Evolutionary conservation across 2,888 invertebrate species (phyloP).

Genomic region (Platycnemis pennipes): DNA sequence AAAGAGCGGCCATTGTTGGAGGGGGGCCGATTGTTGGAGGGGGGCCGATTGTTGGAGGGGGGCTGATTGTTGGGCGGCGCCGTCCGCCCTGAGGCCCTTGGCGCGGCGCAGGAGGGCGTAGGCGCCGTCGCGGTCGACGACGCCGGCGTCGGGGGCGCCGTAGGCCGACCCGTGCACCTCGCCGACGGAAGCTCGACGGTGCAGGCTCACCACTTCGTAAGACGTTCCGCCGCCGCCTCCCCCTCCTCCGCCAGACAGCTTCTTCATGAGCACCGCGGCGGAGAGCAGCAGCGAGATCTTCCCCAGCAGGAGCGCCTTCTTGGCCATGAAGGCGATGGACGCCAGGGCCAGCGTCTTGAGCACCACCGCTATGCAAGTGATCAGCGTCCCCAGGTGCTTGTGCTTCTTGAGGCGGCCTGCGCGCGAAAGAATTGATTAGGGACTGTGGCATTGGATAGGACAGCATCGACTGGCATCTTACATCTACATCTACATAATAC

Average conservation of each 20-base stretch:
- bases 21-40: background rate
- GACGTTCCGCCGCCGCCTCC: constrained; percentile 58
- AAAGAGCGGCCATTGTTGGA: background rate
- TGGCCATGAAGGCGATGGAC: constrained; percentile 48
- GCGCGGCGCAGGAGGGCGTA: constrained; percentile 78
- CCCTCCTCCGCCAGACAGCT: constrained; percentile 26
- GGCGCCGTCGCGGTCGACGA: constrained; percentile 46
- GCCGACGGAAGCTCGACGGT: constrained; percentile 49
- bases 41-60: background rate
- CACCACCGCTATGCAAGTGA: constrained; percentile 46
- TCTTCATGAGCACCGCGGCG: constrained; percentile 69
- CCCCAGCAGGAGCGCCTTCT: constrained; percentile 67
- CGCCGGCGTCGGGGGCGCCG: background rate
- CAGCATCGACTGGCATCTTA: too few relatives aligned
- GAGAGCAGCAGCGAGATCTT: constrained; percentile 68
- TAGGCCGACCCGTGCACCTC: constrained; percentile 45
- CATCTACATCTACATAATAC: too few relatives aligned
- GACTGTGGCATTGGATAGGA: too few relatives aligned
- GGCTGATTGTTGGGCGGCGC: background rate
- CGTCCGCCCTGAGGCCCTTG: background rate
- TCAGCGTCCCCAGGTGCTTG: constrained; percentile 50
- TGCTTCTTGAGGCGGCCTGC: constrained; percentile 40
- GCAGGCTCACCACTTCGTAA: constrained; percentile 52
- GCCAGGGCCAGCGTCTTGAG: constrained; percentile 48
- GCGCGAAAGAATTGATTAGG: too few relatives aligned